These are phyloP conservation scores for Hypsopygia costalis DNA, from an alignment of 2,888 invertebrate genomes.

Conservation along the genomic window DNA sequence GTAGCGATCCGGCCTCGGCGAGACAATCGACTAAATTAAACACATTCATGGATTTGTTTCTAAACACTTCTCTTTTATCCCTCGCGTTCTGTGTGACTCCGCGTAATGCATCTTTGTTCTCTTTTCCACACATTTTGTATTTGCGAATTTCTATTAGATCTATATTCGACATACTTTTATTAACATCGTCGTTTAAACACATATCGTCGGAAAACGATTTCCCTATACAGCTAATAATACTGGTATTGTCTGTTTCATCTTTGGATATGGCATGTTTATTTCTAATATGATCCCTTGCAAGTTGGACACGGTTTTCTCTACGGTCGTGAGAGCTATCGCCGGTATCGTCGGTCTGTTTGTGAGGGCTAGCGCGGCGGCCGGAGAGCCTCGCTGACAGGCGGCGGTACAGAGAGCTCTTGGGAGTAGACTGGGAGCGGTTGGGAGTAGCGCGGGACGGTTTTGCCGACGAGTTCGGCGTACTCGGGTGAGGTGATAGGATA, in stretches of 20 bases:
- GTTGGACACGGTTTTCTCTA: slow-evolving; percentile 51
- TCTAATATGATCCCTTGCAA: slow-evolving; percentile 53
- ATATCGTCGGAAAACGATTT: slow-evolving; percentile 53
- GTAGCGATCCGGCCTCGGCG: slow-evolving; percentile 62
- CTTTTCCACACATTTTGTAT: slow-evolving; percentile 55
- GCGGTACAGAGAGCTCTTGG: slow-evolving; percentile 72
- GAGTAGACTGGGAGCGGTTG: slow-evolving; percentile 65
- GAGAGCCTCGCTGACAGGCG: slow-evolving; percentile 70
- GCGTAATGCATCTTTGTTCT: slow-evolving; percentile 55
- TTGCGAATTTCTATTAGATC: slow-evolving; percentile 48
- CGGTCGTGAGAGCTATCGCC: slow-evolving; percentile 38
- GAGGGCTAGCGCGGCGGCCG: slow-evolving; percentile 52
- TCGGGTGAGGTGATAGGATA: slow-evolving; percentile 75
- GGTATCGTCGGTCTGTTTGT: slow-evolving; percentile 32
- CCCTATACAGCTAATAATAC: slow-evolving; percentile 58
- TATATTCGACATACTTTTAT: slow-evolving; percentile 33
- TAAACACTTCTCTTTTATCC: slow-evolving; percentile 73
- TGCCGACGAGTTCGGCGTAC: slow-evolving; percentile 54
- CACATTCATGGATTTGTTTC: slow-evolving; percentile 72
- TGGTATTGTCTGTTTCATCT: slow-evolving; percentile 47
- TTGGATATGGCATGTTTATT: slow-evolving; percentile 44
- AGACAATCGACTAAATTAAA: slow-evolving; percentile 72
- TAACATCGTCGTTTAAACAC: slow-evolving; percentile 35
- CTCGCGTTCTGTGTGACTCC: slow-evolving; percentile 46
- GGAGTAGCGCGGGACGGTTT: slow-evolving; percentile 60